Base-by-base conservation (phyloP, 1,140 invertebrate species). In the Orchestia grillus region DNA sequence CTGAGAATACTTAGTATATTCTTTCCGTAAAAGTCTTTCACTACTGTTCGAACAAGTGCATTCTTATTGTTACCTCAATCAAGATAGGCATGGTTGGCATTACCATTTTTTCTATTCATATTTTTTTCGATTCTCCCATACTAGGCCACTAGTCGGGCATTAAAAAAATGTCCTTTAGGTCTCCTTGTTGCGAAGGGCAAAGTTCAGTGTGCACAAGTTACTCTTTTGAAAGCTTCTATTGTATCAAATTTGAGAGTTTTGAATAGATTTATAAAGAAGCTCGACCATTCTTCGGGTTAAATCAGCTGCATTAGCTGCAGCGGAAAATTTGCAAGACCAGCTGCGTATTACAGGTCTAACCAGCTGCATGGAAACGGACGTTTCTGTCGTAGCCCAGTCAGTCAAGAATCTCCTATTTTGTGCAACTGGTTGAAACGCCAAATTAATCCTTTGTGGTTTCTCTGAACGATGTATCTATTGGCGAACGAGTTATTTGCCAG, bases 101-200 rank as follows among this genome's bases (percentile, higher is more conserved):
- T 28, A 8, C 28, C 28, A 77, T 77, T 77, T 77, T 77, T 77
- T 36, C 62, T 36, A 77, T 77, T 36, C 28, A 3, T 15, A 36
- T 77, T 77, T 77, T 23, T 77, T 77, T 36, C 36, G 62, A 3
- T 36, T 1, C 62, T 77, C 62, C 62, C 62, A 23, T 77, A 77
- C 62, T 77, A 36, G 28, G 28, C 11, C 62, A 77, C 62, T 36
- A 77, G 62, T 36, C 62, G 36, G 15, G 62, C 11, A 23, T 42
- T 11, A 42, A 90, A 90, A 90, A 90, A 90, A 90, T 90, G 88
- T 90, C 88, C 88, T 90, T 90, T 42, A 90, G 41, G 4, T 90
- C 88, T 90, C 88, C 88, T 90, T 90, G 88, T 42, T 90, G 62
- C 28, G 88, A 90, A 90, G 88, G 88, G 4, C 88, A 90, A 16